Base-by-base conservation (phyloP, 2,888 invertebrate genomes). In the Hedya salicella region DNA sequence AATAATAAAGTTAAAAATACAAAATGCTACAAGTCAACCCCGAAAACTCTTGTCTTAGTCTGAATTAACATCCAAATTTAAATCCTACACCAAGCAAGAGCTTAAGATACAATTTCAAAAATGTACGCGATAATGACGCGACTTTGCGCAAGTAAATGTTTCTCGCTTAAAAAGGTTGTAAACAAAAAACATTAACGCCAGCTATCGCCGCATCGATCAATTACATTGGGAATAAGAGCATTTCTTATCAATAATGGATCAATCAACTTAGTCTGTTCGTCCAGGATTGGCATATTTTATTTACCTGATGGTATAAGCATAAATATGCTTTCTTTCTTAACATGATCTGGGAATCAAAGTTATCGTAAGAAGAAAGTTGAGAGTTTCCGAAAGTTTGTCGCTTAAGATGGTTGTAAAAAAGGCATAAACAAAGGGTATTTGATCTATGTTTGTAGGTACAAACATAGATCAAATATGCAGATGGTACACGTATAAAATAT, bases 211-310 rank as follows among this genome's bases (percentile, higher is more conserved):
- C 75, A 81, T 88, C 89, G 87, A 91, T 91, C 90, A 89, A 88
- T 89, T 90, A 89, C 87, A 88, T 84, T 86, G 79, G 86, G 79
- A 91, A 91, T 90, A 83, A 86, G 89, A 91, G 85, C 86, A 81
- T 83, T 89, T 82, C 89, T 91, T 91, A 91, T 91, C 90, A 88
- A 85, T 90, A 88, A 88, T 88, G 86, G 89, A 91, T 91, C 90
- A 82, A 87, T 88, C 86, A 86, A 73, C 81, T 69, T 78, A 80
- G 80, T 76, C 49, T 14, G 66, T 21, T 17, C 40, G 4, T n/a
- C 5, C n/a, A 54, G 71, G 62, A 80, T 82, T 87, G 84, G 78
- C 44, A 59, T 62, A 49, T 65, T 56, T 36, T 54, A 62, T 6
- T 67, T n/a, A 40, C 21, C 1, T 9, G 8, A 11, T 11, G 8